These are phyloP conservation scores for Drosophila neocordata DNA, from an alignment of 1,140 invertebrate species.

Conservation along the genomic window DNA sequence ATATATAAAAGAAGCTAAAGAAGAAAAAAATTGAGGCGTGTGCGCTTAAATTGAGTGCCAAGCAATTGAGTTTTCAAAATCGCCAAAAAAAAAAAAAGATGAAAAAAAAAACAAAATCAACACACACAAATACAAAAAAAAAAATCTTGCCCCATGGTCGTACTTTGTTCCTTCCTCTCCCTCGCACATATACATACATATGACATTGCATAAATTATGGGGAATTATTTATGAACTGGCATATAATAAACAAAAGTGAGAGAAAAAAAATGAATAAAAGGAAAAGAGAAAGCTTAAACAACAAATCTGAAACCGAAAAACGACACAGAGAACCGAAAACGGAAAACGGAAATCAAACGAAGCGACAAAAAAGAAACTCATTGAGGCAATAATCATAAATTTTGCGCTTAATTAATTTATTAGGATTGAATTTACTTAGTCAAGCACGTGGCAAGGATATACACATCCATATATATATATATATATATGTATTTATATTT, in stretches of 20 bases:
- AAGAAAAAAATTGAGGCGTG: slow-evolving; percentile 2
- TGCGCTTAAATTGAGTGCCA: slow-evolving; percentile 15
- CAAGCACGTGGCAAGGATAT: background rate
- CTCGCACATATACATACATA: slow-evolving; percentile 25
- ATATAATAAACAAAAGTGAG: slow-evolving; percentile 41
- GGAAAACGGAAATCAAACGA: slow-evolving; percentile 20
- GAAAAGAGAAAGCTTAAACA: background rate
- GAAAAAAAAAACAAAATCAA: background rate
- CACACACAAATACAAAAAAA: slow-evolving; percentile 10
- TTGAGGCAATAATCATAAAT: slow-evolving; percentile 47
- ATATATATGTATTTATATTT: background rate
- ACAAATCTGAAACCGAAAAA: slow-evolving; percentile 1
- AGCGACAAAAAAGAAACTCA: slow-evolving; percentile 23
- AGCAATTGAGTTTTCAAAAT: slow-evolving; percentile 38
- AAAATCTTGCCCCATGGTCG: background rate
- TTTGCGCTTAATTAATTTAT: slow-evolving; percentile 57
- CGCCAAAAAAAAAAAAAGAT: background rate
- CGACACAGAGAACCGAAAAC: background rate
- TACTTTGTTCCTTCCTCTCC: slow-evolving; percentile 32
- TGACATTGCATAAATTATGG: slow-evolving; percentile 56
- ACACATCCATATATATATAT: background rate
- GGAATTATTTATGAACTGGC: slow-evolving; percentile 52
- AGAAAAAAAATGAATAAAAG: slow-evolving; percentile 16
- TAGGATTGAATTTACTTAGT: slow-evolving; percentile 28
- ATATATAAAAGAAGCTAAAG: no score